Evolutionary conservation across 2,113 vertebrate species (phyloP).

Genomic region (Sinocyclocheilus grahami): DNA sequence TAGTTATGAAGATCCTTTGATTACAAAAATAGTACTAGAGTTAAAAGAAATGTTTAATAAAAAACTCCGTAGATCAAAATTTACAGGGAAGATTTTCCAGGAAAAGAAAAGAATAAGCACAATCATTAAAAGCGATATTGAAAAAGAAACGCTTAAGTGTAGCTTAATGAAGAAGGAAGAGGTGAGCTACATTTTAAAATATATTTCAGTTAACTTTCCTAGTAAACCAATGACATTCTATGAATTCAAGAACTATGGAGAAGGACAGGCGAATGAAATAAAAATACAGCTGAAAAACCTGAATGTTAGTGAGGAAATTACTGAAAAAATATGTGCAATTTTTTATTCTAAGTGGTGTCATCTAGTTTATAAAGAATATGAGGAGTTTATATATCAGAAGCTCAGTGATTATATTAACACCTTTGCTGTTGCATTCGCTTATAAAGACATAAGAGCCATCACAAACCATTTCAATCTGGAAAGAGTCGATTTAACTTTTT

Average conservation of each 20-base stretch:
- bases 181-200: not conserved
- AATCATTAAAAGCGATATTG: accelerated
- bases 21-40: not conserved
- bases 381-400: not conserved
- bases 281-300: not conserved
- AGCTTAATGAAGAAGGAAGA: not conserved
- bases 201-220: not conserved
- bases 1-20: not conserved
- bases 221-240: not conserved
- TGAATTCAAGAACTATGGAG: not conserved
- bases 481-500: not conserved
- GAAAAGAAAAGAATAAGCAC: not conserved
- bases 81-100: not conserved
- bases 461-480: not conserved
- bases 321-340: not conserved
- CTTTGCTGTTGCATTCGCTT: not conserved
- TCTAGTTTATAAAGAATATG: not conserved
- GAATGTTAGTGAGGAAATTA: not conserved
- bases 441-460: not conserved
- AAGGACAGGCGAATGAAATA: not conserved
- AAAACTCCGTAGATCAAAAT: not conserved
- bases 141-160: not conserved
- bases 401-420: not conserved
- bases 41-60: not conserved
- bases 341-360: not conserved